Base-by-base conservation (phyloP, 2,113 vertebrate species). In the Catharus bicknelli region DNA sequence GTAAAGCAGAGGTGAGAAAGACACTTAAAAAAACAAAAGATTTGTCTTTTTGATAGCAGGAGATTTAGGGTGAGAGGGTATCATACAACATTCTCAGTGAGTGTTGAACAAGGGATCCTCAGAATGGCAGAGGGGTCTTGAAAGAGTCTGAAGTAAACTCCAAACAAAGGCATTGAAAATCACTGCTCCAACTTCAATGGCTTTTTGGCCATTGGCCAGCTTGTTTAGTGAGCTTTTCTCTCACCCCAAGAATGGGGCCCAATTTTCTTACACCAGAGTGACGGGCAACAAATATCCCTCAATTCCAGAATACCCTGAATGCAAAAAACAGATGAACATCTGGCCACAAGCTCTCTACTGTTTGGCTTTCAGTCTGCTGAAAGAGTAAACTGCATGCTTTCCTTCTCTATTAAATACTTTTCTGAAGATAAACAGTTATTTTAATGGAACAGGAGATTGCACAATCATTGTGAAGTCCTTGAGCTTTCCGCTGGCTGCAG, bases 401-500 rank as follows among this genome's bases (percentile, higher is more conserved):
- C 11, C 27, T 85, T 73, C 43, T 66, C 57, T 89, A 40, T 53
- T 72, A 58, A 88, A 58, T 38, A 66, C 40, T 89, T 78, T 51
- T 66, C 55, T 85, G 43, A 94, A 91, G 84, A 92, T 53, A 91
- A 88, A 77, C 36, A 83, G 74, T 79, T 90, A 50, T 82, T 95
- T 91, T 86, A 70, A 61, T 70, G 38, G 75, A 93, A 83, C 34
- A 38, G 72, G 48, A 83, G 80, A 87, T 75, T 93, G 76, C 62
- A 82, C 68, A 92, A 89, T 55, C 79, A 64, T 63, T 88, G 51
- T 69, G 70, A 87, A 86, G 76, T 70, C 88, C 69, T 53, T 30
- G 59, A 89, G n/a, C 73, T 90, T 94, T 95, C 78, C 21, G 30
- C 73, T 85, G 64, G 94, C 94, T 90, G 79, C 7, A 29, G 61